Evolutionary conservation across 2,888 invertebrate species (phyloP).

Genomic region (Polyploca ridens): DNA sequence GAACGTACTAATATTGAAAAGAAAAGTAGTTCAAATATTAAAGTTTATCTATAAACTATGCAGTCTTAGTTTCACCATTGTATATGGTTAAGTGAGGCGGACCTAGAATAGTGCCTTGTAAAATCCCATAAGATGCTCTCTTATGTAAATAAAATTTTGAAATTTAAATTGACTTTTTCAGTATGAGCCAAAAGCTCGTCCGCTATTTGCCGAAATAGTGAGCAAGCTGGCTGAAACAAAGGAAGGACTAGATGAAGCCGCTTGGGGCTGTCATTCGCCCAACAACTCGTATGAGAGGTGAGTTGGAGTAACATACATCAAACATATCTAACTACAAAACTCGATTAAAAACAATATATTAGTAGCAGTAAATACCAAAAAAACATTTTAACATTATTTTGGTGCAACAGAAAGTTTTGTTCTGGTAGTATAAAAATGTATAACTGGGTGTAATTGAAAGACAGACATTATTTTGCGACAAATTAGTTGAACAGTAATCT

Average conservation of each 20-base stretch:
- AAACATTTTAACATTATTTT: too few relatives aligned
- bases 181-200: constrained; percentile 95
- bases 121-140: background rate
- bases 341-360: too few relatives aligned
- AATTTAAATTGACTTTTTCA: too few relatives aligned
- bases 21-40: too few relatives aligned
- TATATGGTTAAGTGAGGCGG: background rate
- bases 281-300: constrained; percentile 71
- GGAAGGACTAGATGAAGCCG: constrained; percentile 78
- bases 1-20: too few relatives aligned
- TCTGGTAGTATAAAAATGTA: too few relatives aligned
- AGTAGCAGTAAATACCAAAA: too few relatives aligned
- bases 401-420: too few relatives aligned
- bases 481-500: too few relatives aligned
- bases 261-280: constrained; percentile 65
- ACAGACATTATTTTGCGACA: too few relatives aligned
- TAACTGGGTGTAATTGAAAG: too few relatives aligned
- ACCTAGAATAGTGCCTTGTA: background rate
- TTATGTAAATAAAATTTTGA: constrained; percentile 13
- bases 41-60: background rate
- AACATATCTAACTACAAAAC: too few relatives aligned
- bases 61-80: background rate
- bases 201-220: constrained; percentile 93
- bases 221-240: constrained; percentile 86
- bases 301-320: background rate